Evolutionary conservation across 2,888 invertebrate species (phyloP).

Genomic region (Dryococelus australis): DNA sequence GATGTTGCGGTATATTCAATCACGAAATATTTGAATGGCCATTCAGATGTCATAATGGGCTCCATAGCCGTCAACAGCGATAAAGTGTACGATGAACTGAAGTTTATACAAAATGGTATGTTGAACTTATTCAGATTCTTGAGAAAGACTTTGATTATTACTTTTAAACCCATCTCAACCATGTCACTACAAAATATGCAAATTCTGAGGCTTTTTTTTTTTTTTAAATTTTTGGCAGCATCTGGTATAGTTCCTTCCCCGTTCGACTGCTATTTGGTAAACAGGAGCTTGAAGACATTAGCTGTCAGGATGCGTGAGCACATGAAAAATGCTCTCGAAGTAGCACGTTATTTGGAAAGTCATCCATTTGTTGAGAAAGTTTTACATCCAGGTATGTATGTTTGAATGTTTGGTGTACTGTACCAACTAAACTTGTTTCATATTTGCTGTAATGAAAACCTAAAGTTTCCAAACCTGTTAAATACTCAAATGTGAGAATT

Average conservation of each 20-base stretch:
- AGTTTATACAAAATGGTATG: constrained; percentile 88
- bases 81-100: constrained; percentile 72
- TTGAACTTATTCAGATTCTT: background rate
- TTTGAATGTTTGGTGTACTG: background rate
- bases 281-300: constrained; percentile 92
- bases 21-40: constrained; percentile 99
- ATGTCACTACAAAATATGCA: background rate
- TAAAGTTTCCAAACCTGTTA: too few relatives aligned
- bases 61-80: constrained; percentile 79
- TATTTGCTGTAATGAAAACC: too few relatives aligned
- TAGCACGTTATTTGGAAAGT: constrained; percentile 82
- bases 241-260: constrained; percentile 95
- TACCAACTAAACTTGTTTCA: constrained; percentile 19
- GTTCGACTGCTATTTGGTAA: constrained; percentile 94
- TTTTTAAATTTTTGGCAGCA: constrained; percentile 63
- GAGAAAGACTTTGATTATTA: background rate
- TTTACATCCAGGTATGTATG: constrained; percentile 75
- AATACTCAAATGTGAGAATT: too few relatives aligned
- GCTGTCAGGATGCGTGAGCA: constrained; percentile 91
- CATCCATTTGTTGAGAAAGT: constrained; percentile 84
- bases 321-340: constrained; percentile 75
- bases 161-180: background rate
- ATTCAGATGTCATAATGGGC: constrained; percentile 97
- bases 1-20: constrained; percentile 91
- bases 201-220: background rate